Conservation (phyloP, 2,113 vertebrate species). For the Clarias batrachus region DNA sequence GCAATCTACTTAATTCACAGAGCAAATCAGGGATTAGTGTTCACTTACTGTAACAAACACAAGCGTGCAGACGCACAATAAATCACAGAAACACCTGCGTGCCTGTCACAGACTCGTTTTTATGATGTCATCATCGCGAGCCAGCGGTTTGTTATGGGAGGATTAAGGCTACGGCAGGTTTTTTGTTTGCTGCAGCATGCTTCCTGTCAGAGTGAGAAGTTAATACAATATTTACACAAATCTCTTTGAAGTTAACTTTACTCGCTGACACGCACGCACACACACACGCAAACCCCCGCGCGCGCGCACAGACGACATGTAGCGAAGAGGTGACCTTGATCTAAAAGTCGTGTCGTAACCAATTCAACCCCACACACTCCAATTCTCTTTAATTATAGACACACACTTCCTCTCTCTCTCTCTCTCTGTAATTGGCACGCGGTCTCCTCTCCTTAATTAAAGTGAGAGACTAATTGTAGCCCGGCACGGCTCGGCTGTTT, state of each 20-base stretch:
- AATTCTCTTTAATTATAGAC: conserved; percentile 49
- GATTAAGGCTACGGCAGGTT: neutral
- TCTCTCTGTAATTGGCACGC: conserved; percentile 68
- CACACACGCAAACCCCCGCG: conserved; percentile 15
- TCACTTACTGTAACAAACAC: conserved; percentile 15
- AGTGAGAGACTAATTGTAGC: conserved; percentile 68
- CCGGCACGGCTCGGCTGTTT: conserved; percentile 58
- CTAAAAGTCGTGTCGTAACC: conserved; percentile 43
- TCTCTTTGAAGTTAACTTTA: neutral
- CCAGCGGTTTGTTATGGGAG: conserved; percentile 10
- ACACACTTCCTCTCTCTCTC: conserved; percentile 12
- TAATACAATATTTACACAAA: conserved; percentile 6
- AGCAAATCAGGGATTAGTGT: conserved; percentile 29
- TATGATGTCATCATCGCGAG: conserved; percentile 36
- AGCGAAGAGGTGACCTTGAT: conserved; percentile 53
- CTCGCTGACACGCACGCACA: neutral
- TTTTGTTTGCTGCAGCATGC: conserved; percentile 58
- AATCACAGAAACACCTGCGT: neutral
- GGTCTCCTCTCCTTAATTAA: conserved; percentile 71
- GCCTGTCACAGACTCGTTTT: conserved; percentile 10
- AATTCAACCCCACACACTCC: conserved; percentile 32
- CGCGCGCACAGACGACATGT: conserved; percentile 54
- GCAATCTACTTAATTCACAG: conserved; percentile 2
- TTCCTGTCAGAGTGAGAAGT: conserved; percentile 24
- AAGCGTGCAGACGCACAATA: conserved; percentile 19